phyloP scores from a whole-genome alignment of 1,140 invertebrate species.

The Parapsyche elsis region DNA sequence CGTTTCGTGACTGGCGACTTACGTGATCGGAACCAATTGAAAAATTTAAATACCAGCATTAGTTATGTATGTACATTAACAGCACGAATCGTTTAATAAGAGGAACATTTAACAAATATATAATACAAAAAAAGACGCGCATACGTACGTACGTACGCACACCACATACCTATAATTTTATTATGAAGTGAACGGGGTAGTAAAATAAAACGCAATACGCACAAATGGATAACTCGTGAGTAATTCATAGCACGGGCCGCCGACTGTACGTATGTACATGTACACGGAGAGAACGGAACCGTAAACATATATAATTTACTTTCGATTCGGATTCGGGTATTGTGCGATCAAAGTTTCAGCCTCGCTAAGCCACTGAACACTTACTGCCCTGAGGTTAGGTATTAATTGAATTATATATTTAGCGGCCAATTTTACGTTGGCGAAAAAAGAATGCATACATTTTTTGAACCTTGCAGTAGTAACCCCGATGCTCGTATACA shows the following conservation, averaged over 20 bases:
- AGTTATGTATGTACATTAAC: too few relatives aligned
- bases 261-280: neutral
- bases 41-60: neutral
- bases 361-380: neutral
- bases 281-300: neutral
- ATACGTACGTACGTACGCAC: too few relatives aligned
- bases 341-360: neutral
- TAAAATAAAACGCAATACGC: conserved; percentile 22
- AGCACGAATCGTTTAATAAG: too few relatives aligned
- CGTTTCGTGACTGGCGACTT: neutral
- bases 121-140: too few relatives aligned
- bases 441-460: too few relatives aligned
- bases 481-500: too few relatives aligned
- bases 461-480: too few relatives aligned
- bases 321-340: conserved; percentile 1
- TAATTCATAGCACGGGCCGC: neutral
- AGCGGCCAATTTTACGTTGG: too few relatives aligned
- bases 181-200: neutral
- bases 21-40: conserved; percentile 8
- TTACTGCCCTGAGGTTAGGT: too few relatives aligned
- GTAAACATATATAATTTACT: conserved; percentile 24
- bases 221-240: conserved; percentile 15
- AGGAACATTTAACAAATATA: too few relatives aligned
- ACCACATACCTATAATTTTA: neutral
- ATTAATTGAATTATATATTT: too few relatives aligned